Evolutionary conservation across 2,113 vertebrate genomes (phyloP).

Genomic region (Aegithalos caudatus): DNA sequence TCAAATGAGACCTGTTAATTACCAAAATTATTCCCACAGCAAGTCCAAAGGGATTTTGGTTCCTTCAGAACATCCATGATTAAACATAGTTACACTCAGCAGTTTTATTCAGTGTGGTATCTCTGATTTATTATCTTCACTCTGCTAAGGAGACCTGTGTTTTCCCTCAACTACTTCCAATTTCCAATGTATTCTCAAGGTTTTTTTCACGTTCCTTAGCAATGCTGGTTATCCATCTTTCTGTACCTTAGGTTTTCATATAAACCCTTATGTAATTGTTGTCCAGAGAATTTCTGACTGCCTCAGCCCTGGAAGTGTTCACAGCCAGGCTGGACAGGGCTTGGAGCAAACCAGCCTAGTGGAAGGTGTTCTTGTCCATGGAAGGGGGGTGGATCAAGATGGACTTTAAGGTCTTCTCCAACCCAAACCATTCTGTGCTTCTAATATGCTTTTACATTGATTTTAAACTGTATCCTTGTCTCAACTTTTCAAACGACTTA

Average conservation of each 20-base stretch:
- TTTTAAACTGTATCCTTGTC: background rate
- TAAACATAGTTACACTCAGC: background rate
- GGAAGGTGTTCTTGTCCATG: background rate
- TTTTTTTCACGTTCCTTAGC: background rate
- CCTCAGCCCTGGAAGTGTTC: background rate
- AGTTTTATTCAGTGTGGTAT: background rate
- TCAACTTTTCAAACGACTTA: background rate
- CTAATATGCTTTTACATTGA: accelerated
- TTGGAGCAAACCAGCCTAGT: background rate
- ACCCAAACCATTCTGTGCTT: background rate
- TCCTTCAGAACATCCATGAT: background rate
- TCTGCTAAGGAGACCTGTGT: accelerated
- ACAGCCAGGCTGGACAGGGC: accelerated
- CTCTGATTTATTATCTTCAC: background rate
- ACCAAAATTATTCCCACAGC: background rate
- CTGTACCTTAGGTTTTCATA: background rate
- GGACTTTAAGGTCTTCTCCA: background rate
- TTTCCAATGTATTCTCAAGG: background rate
- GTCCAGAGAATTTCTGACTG: background rate
- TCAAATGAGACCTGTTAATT: background rate
- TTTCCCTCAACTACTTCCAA: background rate
- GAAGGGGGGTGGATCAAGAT: background rate
- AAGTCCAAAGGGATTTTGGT: background rate
- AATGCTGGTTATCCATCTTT: background rate
- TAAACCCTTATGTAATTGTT: background rate